phyloP scores from a whole-genome alignment of 2,797 vertebrate species.

The Rhinichthys osculus region DNA sequence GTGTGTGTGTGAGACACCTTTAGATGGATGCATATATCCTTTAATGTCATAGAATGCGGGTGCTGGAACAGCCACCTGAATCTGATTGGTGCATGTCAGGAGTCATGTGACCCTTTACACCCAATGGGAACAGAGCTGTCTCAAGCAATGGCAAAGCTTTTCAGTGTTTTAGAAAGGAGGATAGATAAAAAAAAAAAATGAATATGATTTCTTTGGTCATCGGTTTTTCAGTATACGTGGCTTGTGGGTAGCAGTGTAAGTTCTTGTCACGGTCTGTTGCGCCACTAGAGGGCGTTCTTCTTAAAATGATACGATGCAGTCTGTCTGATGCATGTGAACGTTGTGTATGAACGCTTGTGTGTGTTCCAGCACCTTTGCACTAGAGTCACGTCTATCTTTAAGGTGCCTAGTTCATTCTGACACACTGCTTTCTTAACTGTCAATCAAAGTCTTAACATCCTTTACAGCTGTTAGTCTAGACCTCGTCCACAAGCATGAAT shows the following conservation, averaged over 20 bases:
- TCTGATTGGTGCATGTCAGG: slow-evolving; percentile 19
- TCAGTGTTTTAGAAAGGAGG: background rate
- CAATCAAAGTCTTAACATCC: background rate
- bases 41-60: slow-evolving; percentile 58
- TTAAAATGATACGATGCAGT: background rate
- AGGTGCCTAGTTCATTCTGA: slow-evolving; percentile 36
- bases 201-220: background rate
- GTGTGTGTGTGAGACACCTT: slow-evolving; percentile 61
- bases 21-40: slow-evolving; percentile 72
- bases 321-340: background rate
- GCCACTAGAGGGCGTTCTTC: background rate
- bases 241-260: background rate
- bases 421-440: background rate
- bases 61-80: slow-evolving; percentile 16
- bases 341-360: background rate
- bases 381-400: slow-evolving; percentile 14
- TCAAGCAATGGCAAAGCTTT: background rate
- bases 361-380: slow-evolving; percentile 20
- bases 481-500: background rate
- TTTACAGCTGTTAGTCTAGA: background rate
- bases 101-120: slow-evolving; percentile 27
- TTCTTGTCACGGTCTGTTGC: too few species aligned
- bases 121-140: background rate
- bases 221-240: background rate
- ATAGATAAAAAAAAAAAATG: background rate